A percentile compares a stretch with the other conserved stretches of the same genome.
Conservation (phyloP, 2,888 invertebrate genomes). For the Campaea margaritaria region DNA sequence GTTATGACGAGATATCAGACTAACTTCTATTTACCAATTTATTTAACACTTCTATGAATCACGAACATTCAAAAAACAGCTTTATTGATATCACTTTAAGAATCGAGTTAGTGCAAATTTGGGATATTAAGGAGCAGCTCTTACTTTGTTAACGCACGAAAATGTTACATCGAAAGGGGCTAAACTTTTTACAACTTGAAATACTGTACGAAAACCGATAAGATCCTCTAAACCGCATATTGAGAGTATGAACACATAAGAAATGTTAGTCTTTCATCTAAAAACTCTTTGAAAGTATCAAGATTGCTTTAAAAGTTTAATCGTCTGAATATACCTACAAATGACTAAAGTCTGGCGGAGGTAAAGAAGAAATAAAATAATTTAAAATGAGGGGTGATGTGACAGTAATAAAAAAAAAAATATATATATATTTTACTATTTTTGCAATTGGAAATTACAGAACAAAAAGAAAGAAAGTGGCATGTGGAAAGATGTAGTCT, state of each 20-base stretch:
- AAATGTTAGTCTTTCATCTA: conserved; percentile 46
- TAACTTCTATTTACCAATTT: conserved; percentile 59
- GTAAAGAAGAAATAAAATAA: conserved; percentile 26
- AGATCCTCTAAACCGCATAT: conserved; percentile 69
- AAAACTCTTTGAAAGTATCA: conserved; percentile 33
- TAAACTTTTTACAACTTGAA: conserved; percentile 79
- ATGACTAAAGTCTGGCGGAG: conserved; percentile 28
- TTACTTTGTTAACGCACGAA: conserved; percentile 56
- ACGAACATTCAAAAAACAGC: conserved; percentile 36
- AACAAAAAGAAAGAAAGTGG: too few species aligned
- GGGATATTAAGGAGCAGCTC: conserved; percentile 28
- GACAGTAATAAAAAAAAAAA: too few species aligned
- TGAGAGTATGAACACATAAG: conserved; percentile 60
- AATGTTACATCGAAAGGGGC: conserved; percentile 70
- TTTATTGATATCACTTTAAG: conserved; percentile 39
- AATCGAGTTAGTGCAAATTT: conserved; percentile 13
- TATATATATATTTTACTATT: too few species aligned
- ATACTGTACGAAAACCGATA: conserved; percentile 75
- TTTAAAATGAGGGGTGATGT: not conserved
- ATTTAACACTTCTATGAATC: conserved; percentile 35
- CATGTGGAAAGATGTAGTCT: too few species aligned
- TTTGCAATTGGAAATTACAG: too few species aligned
- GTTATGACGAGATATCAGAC: conserved; percentile 77
- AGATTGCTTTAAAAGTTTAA: conserved; percentile 28
- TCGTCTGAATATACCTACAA: conserved; percentile 35